Conservation (phyloP, 2,113 vertebrate genomes). For the Prionailurus bengalensis region DNA sequence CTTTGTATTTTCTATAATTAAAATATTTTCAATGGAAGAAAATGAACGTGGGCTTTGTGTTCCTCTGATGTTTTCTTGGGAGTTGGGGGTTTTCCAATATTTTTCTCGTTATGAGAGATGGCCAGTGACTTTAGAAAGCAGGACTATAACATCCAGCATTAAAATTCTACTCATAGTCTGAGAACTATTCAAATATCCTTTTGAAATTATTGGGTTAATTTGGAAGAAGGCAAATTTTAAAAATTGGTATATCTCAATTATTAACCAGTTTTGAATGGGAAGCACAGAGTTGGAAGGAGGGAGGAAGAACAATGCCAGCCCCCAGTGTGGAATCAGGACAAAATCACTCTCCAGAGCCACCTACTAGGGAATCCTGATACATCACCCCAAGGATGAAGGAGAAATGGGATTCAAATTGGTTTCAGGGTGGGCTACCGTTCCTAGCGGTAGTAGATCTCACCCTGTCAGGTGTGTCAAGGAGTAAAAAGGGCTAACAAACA, state of each 20-base stretch:
- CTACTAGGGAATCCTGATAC: background rate
- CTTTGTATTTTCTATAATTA: background rate
- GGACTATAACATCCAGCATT: background rate
- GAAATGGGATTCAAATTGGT: background rate
- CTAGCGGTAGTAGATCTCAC: background rate
- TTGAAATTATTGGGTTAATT: background rate
- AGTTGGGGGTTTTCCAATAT: background rate
- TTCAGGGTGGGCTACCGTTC: background rate
- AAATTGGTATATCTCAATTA: slow-evolving; percentile 37
- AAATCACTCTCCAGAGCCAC: background rate
- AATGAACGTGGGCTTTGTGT: background rate
- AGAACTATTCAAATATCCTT: background rate
- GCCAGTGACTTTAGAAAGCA: background rate
- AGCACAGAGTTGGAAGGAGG: background rate
- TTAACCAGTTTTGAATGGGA: background rate
- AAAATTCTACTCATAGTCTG: background rate
- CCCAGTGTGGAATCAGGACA: accelerated
- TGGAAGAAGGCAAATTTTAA: background rate
- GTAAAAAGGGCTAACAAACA: background rate
- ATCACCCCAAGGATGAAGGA: background rate
- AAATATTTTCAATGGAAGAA: slow-evolving; percentile 17
- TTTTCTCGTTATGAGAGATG: background rate
- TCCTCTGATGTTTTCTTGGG: background rate
- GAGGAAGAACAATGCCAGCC: background rate
- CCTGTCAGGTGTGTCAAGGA: background rate